phyloP scores from a whole-genome alignment of 2,113 vertebrate species.

The Channa argus region DNA sequence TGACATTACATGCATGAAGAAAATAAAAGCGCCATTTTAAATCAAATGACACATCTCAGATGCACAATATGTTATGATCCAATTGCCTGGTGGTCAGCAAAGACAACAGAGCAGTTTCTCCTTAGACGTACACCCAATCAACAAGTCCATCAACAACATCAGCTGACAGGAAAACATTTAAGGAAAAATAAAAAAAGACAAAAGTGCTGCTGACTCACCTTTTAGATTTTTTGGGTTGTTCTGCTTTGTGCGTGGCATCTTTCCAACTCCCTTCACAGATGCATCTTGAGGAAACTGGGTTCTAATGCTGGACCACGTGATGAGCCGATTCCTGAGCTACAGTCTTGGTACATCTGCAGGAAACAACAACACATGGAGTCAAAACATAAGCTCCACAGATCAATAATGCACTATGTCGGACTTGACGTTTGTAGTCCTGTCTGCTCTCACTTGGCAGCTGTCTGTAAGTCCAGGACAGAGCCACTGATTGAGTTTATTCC shows the following conservation, averaged over 20 bases:
- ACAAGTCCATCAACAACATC: background rate
- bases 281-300: conserved; percentile 67
- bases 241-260: conserved; percentile 99
- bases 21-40: conserved; percentile 9
- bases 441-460: conserved; percentile 46
- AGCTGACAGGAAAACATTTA: background rate
- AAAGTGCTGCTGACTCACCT: conserved; percentile 83
- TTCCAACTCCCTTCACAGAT: conserved; percentile 79
- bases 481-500: conserved; percentile 53
- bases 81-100: no score
- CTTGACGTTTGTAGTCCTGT: background rate
- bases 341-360: conserved; percentile 60
- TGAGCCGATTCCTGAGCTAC: conserved; percentile 29
- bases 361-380: conserved; percentile 14
- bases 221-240: conserved; percentile 97
- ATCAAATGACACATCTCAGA: rapidly evolving
- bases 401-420: conserved; percentile 31
- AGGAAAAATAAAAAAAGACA: background rate
- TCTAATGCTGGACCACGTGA: conserved; percentile 45
- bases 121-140: background rate
- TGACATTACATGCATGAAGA: background rate
- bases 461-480: conserved; percentile 44
- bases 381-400: conserved; percentile 30
- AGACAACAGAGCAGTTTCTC: background rate
- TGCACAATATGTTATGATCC: no score